Base-by-base conservation (phyloP, 2,888 invertebrate species). In the Drosophila aldrichi region DNA sequence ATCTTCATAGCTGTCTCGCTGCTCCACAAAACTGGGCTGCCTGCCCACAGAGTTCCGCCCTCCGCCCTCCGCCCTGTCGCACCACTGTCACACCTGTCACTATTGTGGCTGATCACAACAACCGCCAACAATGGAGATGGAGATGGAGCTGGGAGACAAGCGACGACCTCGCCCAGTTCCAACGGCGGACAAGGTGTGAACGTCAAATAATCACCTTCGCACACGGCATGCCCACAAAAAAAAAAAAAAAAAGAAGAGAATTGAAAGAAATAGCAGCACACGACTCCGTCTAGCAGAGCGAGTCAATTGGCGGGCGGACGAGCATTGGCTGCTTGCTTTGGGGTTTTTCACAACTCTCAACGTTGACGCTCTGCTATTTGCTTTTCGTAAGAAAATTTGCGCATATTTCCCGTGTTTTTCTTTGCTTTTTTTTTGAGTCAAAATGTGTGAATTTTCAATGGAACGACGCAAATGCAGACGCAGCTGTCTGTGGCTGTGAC, bases 31-130 rank as follows among this genome's bases (percentile, higher is more conserved):
- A 76, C 71, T 62, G 70, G 70, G 70, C 63, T 40, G 59, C 51
- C 55, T 38, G 52, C 46, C 49, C 66, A 40, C 38, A 25, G 54
- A 40, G 25, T 29, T 29, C 7, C 29, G 29, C 29, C 29, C 29
- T 7, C 1, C 63, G 52, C 43, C 55, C 48, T 41, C 25, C 58
- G 36, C 25, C 5, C 25, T 25, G 84, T 71, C 82, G 76, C 70
- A 52, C 72, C 82, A 85, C 82, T 86, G 86, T 86, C 86, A 88
- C 86, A 86, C 86, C 86, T 86, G 86, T 86, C 86, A 88, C 81
- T 85, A 77, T 82, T 88, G 85, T 78, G 86, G 86, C 88, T 85
- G 88, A 85, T 86, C 86, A 86, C 81, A 85, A 79, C 82, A 85
- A 79, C 76, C 81, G 83, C 88, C 82, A 75, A 67, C 79, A 74